Evolutionary conservation across 2,113 vertebrate species (phyloP).

Genomic region (Colaptes auratus): DNA sequence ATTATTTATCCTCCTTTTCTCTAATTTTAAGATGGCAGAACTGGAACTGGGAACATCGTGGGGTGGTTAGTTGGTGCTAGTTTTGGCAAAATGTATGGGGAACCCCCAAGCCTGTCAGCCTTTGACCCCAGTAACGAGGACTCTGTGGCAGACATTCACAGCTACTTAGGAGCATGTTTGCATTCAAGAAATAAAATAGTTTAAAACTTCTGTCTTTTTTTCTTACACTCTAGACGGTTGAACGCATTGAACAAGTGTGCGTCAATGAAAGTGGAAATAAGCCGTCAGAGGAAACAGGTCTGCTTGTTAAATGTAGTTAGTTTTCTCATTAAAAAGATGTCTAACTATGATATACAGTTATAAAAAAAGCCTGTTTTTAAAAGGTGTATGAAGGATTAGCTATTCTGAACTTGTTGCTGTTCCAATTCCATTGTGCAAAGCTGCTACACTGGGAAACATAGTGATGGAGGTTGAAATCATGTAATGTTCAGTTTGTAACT

Average conservation of each 20-base stretch:
- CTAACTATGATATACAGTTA: background rate
- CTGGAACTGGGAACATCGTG: background rate
- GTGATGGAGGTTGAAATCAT: background rate
- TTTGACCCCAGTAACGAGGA: background rate
- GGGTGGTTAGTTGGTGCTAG: background rate
- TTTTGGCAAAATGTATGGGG: background rate
- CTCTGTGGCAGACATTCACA: rapidly evolving
- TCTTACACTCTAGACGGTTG: slow-evolving; percentile 76
- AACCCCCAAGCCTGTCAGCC: background rate
- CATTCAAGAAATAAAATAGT: background rate
- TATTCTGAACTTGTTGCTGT: background rate
- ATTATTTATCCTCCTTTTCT: background rate
- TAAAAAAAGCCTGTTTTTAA: background rate
- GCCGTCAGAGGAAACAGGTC: slow-evolving; percentile 77
- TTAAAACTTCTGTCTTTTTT: background rate
- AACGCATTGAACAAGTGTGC: slow-evolving; percentile 86
- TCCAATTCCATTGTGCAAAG: background rate
- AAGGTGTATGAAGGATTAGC: background rate
- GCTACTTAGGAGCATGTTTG: background rate
- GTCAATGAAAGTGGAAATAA: slow-evolving; percentile 84
- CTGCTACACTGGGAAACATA: background rate
- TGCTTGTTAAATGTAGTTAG: slow-evolving; percentile 27
- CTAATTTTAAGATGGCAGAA: background rate
- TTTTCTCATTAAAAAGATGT: background rate
- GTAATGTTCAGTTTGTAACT: background rate